Evolutionary conservation across 2,888 invertebrate genomes (phyloP).

Genomic region (Diabrotica balteata): DNA sequence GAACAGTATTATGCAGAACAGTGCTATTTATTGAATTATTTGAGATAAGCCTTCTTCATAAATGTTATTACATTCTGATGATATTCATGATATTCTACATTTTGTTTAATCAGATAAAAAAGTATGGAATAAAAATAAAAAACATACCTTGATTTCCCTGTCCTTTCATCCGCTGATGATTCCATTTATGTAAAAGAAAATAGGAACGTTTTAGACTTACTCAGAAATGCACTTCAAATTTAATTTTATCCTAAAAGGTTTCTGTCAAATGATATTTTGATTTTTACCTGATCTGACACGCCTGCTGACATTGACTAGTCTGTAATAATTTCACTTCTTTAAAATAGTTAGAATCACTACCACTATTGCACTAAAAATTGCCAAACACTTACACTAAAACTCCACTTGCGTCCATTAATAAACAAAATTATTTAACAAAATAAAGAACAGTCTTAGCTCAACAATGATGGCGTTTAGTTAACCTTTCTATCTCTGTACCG

Average conservation of each 20-base stretch:
- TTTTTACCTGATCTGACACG: constrained; percentile 86
- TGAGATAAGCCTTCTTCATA: too few species aligned
- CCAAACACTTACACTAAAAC: constrained; percentile 48
- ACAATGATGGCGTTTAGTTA: constrained; percentile 58
- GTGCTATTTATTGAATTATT: too few species aligned
- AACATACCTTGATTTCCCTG: constrained; percentile 80
- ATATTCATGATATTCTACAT: constrained; percentile 7
- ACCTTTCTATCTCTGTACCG: constrained; percentile 30
- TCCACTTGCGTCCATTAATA: constrained; percentile 42
- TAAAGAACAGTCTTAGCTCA: constrained; percentile 55
- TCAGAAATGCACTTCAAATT: constrained; percentile 15
- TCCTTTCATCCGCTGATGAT: constrained; percentile 82
- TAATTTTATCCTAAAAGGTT: constrained; percentile 47
- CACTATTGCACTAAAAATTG: constrained; percentile 54
- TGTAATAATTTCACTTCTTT: constrained; percentile 62
- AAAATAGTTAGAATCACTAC: constrained; percentile 48
- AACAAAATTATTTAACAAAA: constrained; percentile 46
- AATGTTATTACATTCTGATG: too few species aligned
- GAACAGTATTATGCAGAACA: too few species aligned
- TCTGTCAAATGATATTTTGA: constrained; percentile 58
- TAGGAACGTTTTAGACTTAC: constrained; percentile 25
- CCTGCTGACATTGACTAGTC: constrained; percentile 88
- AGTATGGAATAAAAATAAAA: constrained; percentile 9
- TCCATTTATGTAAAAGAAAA: constrained; percentile 64
- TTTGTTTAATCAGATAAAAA: constrained; percentile 18